Conservation (phyloP, 92 coral and sea anemone species). For the Ricordea florida region DNA sequence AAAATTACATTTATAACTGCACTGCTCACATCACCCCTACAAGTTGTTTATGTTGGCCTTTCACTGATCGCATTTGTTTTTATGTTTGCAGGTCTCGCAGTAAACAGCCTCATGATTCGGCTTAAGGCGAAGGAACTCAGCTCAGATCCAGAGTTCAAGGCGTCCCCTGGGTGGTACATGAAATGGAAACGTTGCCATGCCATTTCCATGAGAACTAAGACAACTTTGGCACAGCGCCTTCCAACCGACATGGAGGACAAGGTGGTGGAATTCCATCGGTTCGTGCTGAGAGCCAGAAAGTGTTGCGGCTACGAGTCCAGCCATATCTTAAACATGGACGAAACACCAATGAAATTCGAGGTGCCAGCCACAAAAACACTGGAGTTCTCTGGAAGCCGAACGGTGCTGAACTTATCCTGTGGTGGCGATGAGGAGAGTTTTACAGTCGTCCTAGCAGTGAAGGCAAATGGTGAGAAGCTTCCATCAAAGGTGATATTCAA, state of each 20-base stretch:
- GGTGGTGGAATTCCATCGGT: conserved; percentile 14
- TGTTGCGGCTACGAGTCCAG: not conserved
- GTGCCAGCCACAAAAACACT: conserved; percentile 13
- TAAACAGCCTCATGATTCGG: not conserved
- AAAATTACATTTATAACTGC: not conserved
- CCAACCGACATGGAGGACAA: conserved; percentile 31
- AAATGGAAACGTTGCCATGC: not conserved
- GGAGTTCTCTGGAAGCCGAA: not conserved
- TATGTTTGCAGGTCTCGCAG: not conserved
- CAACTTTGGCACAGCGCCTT: conserved; percentile 12
- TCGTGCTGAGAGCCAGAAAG: conserved; percentile 6
- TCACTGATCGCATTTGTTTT: not conserved
- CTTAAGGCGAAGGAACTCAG: conserved; percentile 24
- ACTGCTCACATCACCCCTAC: not conserved
- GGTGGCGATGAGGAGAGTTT: conserved; percentile 17
- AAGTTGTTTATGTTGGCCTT: not conserved
- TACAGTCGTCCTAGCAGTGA: conserved; percentile 6
- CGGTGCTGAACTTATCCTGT: conserved; percentile 2
- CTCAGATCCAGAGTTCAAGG: conserved; percentile 15
- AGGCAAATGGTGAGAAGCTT: conserved; percentile 14
- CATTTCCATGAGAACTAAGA: conserved; percentile 17
- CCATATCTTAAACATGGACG: conserved; percentile 9
- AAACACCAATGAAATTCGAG: conserved; percentile 17
- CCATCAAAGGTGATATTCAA: conserved; percentile 26
- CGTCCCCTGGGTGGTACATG: conserved; percentile 5